A percentile compares a stretch with the other conserved stretches of the same genome.
phyloP scores from a whole-genome alignment of 1,140 invertebrate genomes.

The Aphelenchoides avenae region DNA sequence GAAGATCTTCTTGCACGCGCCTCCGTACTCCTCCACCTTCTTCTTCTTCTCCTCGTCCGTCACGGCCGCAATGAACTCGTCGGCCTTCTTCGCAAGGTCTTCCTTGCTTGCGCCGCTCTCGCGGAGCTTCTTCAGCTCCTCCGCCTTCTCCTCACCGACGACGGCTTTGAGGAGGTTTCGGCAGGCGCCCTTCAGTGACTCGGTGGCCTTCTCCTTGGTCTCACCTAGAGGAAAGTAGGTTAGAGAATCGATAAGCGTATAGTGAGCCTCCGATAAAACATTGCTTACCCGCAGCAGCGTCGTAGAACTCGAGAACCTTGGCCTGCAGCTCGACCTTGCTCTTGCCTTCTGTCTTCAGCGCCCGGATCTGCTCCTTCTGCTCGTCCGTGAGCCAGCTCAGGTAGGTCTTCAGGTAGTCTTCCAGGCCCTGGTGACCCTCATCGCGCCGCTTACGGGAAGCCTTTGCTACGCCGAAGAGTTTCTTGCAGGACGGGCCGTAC shows the following conservation, averaged over 20 bases:
- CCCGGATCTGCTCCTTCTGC: conserved; percentile 24
- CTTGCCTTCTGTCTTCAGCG: conserved; percentile 20
- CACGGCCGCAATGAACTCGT: conserved; percentile 27
- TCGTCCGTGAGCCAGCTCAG: conserved; percentile 18
- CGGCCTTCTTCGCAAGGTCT: conserved; percentile 31
- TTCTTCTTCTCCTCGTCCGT: conserved; percentile 40
- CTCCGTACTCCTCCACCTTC: conserved; percentile 19
- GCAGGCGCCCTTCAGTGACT: conserved; percentile 27
- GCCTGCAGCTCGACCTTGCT: conserved; percentile 16
- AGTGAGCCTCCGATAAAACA: too few relatives aligned
- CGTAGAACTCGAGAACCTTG: conserved; percentile 26
- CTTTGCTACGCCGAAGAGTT: conserved; percentile 26
- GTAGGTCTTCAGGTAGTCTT: conserved; percentile 27
- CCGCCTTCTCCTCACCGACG: conserved; percentile 43
- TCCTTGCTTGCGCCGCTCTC: conserved; percentile 27
- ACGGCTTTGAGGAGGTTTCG: conserved; percentile 28
- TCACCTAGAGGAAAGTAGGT: too few relatives aligned
- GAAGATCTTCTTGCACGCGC: conserved; percentile 32
- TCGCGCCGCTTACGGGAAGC: conserved; percentile 9
- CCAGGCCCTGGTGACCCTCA: conserved; percentile 12
- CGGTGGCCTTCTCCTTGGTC: conserved; percentile 17
- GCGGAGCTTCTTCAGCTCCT: conserved; percentile 38
- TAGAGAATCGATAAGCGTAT: too few relatives aligned
- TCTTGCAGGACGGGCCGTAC: conserved; percentile 36
- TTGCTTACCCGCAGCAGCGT: conserved; percentile 16